phyloP scores from a whole-genome alignment of 2,113 vertebrate species.

The Embiotoca jacksoni region DNA sequence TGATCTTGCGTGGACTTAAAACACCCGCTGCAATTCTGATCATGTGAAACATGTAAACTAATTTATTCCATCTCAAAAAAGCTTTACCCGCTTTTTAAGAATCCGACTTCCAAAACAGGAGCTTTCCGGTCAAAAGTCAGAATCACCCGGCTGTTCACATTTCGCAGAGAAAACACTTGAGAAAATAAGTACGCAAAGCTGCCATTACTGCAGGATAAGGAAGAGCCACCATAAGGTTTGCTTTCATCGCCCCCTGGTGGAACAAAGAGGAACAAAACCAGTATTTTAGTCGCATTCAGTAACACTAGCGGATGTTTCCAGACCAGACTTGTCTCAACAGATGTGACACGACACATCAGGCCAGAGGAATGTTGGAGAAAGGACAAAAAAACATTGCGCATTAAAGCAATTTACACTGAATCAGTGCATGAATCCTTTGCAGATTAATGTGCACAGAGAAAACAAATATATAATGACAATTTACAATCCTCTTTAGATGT shows the following conservation, averaged over 20 bases:
- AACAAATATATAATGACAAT: not conserved
- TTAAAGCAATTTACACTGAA: slow-evolving; percentile 23
- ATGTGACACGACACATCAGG: slow-evolving; percentile 57
- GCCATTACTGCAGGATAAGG: slow-evolving; percentile 44
- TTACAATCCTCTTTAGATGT: slow-evolving; percentile 31
- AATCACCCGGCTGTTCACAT: slow-evolving; percentile 30
- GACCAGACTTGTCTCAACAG: slow-evolving; percentile 68
- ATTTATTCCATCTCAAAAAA: not conserved
- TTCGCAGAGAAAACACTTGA: slow-evolving; percentile 9
- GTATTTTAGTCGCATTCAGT: slow-evolving; percentile 32
- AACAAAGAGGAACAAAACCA: not conserved
- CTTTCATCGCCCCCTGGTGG: slow-evolving; percentile 58
- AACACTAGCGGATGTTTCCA: slow-evolving; percentile 31
- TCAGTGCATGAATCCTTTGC: not conserved
- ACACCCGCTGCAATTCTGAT: not conserved
- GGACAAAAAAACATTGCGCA: slow-evolving; percentile 42
- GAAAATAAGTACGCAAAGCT: slow-evolving; percentile 24
- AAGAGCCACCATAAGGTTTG: not conserved
- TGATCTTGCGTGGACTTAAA: not conserved
- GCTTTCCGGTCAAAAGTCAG: not conserved
- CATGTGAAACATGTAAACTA: not conserved
- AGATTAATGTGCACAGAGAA: slow-evolving; percentile 10
- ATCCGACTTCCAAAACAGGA: not conserved
- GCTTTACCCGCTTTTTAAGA: not conserved
- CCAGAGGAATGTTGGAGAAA: slow-evolving; percentile 72